Conservation (phyloP, 2,888 invertebrate species). For the Drosophila phalerata region DNA sequence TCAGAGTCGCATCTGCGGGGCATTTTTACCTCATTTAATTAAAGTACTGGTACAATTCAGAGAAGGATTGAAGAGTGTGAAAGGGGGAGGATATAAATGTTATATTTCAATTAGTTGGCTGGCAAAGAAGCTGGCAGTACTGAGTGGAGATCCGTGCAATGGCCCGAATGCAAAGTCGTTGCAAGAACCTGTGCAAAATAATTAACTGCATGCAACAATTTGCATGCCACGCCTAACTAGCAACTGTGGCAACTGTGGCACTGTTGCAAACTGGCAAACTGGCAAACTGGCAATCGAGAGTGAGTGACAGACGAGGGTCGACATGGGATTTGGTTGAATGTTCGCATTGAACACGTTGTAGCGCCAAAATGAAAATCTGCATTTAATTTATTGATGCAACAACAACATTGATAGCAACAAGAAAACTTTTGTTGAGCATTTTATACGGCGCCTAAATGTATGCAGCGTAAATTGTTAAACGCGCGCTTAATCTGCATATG, state of each 20-base stretch:
- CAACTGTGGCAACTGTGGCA: constrained; percentile 33
- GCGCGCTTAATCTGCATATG: constrained; percentile 77
- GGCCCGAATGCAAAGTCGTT: constrained; percentile 30
- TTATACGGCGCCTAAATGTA: constrained; percentile 71
- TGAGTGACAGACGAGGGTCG: constrained; percentile 54
- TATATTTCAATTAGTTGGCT: constrained; percentile 76
- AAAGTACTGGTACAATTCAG: constrained; percentile 12
- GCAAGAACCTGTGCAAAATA: constrained; percentile 76
- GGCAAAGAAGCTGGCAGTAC: constrained; percentile 41
- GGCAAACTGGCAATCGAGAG: constrained; percentile 46
- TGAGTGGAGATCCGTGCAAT: constrained; percentile 17
- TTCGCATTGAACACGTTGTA: constrained; percentile 46
- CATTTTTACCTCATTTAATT: constrained; percentile 70
- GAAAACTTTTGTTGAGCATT: constrained; percentile 53
- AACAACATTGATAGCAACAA: constrained; percentile 46
- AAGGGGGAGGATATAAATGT: constrained; percentile 41
- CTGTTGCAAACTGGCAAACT: constrained; percentile 25
- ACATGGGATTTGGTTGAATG: constrained; percentile 1
- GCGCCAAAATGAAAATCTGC: constrained; percentile 77
- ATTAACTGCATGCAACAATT: constrained; percentile 81
- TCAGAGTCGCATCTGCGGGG: constrained; percentile 40
- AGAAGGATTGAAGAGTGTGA: constrained; percentile 3
- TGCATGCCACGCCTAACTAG: constrained; percentile 71
- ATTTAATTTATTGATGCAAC: constrained; percentile 80
- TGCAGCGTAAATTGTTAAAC: constrained; percentile 80